A percentile compares a stretch with the other conserved stretches of the same genome.
These are phyloP conservation scores for Marmota flaviventris DNA, from an alignment of 2,113 vertebrate species.

Conservation along the genomic window DNA sequence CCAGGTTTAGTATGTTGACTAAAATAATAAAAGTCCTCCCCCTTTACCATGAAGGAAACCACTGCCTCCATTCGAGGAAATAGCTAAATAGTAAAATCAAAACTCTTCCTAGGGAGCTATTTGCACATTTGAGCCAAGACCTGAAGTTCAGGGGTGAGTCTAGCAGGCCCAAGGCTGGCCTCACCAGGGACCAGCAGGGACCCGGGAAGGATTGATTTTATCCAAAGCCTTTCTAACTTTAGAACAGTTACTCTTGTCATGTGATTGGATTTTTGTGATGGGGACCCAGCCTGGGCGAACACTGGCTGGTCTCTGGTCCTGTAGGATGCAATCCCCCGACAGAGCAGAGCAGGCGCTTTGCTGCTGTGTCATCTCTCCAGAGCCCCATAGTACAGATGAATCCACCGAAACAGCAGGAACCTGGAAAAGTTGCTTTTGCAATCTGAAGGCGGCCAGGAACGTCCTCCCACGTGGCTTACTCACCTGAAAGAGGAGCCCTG, in stretches of 20 bases:
- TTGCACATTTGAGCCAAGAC: background rate
- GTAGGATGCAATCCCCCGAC: background rate
- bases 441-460: background rate
- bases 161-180: background rate
- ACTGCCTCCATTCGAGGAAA: background rate
- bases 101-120: background rate
- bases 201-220: background rate
- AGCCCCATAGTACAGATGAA: background rate
- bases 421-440: background rate
- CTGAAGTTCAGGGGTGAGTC: background rate
- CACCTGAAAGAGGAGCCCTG: background rate
- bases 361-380: accelerated
- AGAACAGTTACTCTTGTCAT: background rate
- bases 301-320: background rate
- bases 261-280: background rate
- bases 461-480: background rate
- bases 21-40: constrained; percentile 5
- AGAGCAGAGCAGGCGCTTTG: background rate
- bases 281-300: background rate
- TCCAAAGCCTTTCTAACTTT: background rate
- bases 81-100: background rate
- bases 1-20: background rate
- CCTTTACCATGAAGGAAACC: background rate
- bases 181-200: too few relatives aligned
- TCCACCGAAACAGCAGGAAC: background rate